Evolutionary conservation across 2,888 invertebrate genomes (phyloP).

Genomic region (Peribatodes rhomboidaria): DNA sequence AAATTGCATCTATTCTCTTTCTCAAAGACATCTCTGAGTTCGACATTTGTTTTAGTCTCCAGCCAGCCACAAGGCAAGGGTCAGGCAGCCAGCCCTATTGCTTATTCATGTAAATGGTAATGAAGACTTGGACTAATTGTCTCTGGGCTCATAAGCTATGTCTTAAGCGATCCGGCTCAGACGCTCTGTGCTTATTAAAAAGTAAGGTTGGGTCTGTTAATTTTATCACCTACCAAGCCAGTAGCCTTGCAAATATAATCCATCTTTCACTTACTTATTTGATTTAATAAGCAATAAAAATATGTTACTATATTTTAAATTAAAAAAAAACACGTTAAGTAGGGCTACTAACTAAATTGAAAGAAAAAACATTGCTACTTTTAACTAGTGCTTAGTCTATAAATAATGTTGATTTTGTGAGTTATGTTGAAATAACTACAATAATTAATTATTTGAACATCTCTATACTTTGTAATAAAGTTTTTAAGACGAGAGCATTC

Average conservation of each 20-base stretch:
- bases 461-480: too few species aligned
- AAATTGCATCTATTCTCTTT: not conserved
- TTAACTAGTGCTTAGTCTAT: too few species aligned
- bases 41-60: slow-evolving; percentile 18
- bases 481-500: too few species aligned
- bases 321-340: not conserved
- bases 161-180: slow-evolving; percentile 24
- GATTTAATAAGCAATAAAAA: not conserved
- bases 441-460: too few species aligned
- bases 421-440: too few species aligned
- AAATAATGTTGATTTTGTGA: too few species aligned
- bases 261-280: not conserved
- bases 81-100: slow-evolving; percentile 41
- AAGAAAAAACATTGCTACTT: too few species aligned
- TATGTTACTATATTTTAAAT: not conserved
- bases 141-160: slow-evolving; percentile 46
- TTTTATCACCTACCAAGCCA: not conserved
- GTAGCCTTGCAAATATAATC: not conserved
- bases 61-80: slow-evolving; percentile 29
- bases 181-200: slow-evolving; percentile 25
- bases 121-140: slow-evolving; percentile 48
- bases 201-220: not conserved
- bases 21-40: slow-evolving; percentile 1
- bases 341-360: too few species aligned
- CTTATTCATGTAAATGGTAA: slow-evolving; percentile 49